Percentiles rank a stretch among this genome's conserved stretches.
Evolutionary conservation across 1,140 invertebrate genomes (phyloP).

Genomic region (Drosophila repleta): DNA sequence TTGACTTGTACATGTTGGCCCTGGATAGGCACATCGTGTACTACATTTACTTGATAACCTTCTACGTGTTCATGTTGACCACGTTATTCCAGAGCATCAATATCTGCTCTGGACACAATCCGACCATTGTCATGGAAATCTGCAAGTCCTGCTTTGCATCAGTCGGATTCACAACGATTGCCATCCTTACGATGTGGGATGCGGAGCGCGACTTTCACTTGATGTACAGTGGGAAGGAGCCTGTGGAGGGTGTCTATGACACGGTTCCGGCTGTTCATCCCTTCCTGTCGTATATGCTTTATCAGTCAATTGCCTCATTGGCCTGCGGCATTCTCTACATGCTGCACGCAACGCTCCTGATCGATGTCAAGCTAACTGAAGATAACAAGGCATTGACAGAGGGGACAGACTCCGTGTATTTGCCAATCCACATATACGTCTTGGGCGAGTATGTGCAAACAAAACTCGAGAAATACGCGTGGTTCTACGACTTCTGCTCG

Average conservation of each 20-base stretch:
- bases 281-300: not conserved
- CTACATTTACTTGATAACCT: not conserved
- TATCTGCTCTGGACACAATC: not conserved
- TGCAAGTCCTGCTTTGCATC: not conserved
- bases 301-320: not conserved
- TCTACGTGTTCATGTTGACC: slow-evolving; percentile 5
- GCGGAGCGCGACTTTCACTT: slow-evolving; percentile 1
- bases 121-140: not conserved
- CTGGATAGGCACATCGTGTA: not conserved
- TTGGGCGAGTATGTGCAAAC: not conserved
- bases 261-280: not conserved
- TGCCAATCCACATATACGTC: not conserved
- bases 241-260: not conserved
- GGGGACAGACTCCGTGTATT: not conserved
- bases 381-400: not conserved
- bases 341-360: not conserved
- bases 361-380: not conserved
- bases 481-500: not conserved
- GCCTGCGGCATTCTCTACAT: not conserved
- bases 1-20: not conserved
- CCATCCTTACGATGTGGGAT: not conserved
- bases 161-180: not conserved
- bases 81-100: slow-evolving; percentile 6
- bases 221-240: not conserved
- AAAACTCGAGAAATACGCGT: not conserved